These are phyloP conservation scores for Heliconius charithonia DNA, from an alignment of 2,888 invertebrate species.

Conservation along the genomic window DNA sequence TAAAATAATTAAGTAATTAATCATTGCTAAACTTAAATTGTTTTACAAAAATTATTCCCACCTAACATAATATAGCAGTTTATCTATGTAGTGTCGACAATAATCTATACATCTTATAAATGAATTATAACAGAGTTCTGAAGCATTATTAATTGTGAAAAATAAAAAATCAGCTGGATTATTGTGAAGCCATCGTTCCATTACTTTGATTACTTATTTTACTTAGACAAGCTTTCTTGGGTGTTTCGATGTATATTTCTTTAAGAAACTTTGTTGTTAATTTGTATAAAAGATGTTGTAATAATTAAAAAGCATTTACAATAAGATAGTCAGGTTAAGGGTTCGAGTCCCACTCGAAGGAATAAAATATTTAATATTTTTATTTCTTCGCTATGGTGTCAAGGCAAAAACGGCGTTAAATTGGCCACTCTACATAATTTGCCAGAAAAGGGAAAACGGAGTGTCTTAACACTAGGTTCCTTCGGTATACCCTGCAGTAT, in stretches of 20 bases:
- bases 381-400: too few species aligned
- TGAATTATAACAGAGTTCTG: background rate
- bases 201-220: conserved; percentile 29
- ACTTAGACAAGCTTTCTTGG: conserved; percentile 13
- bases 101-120: background rate
- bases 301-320: background rate
- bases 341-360: too few species aligned
- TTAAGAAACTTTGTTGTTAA: conserved; percentile 10
- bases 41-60: too few species aligned
- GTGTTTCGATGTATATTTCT: conserved; percentile 11
- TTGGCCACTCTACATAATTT: too few species aligned
- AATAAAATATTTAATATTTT: too few species aligned
- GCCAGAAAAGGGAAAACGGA: too few species aligned
- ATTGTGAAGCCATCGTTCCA: conserved; percentile 25
- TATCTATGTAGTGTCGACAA: background rate
- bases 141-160: background rate
- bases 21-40: too few species aligned
- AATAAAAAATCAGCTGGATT: conserved; percentile 21
- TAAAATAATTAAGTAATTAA: too few species aligned
- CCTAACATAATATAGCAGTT: background rate
- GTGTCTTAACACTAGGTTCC: too few species aligned
- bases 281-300: background rate
- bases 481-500: too few species aligned
- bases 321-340: background rate
- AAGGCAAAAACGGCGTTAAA: too few species aligned